Evolutionary conservation across 2,888 invertebrate species (phyloP), one percentile per base, ranked within the genome.

Genomic region (Lasioglossum oenotherae): DNA sequence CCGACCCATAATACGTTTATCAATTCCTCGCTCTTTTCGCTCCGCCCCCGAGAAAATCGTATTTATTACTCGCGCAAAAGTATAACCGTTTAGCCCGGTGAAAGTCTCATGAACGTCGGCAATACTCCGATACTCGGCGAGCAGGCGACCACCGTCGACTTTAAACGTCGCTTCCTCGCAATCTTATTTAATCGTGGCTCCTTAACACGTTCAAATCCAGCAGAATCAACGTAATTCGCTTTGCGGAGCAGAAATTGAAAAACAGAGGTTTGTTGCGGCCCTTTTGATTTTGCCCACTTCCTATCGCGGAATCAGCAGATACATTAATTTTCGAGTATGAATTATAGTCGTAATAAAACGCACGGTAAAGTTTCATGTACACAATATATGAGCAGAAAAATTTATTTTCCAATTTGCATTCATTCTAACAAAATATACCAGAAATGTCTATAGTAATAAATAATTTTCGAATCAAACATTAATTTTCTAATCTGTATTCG

Each of bases 1-100:
- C 80, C 85, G 78, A 71, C 81, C 81, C 87, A 88, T 91, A 92
- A 92, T 92, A 84, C 91, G 89, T 92, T 92, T 92, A 92, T 80
- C 91, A 90, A 91, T 90, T 91, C 81, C 81, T 80, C 71, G 78
- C 75, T 57, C 57, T 73, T 83, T 85, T 80, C 87, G 87, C 83
- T 80, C 86, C 84, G 85, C 82, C 89, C 81, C 75, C 74, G 19
- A 74, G 91, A 87, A 91, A 91, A 91, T 91, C 77, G 77, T 89
- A 88, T 91, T 91, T 77, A 88, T 87, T 87, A 88, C 80, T 85
- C 87, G 75, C 75, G 85, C 78, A 72, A 86, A 89, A 88, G 87
- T 87, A 69, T 85, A 89, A 90, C 74, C 85, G 82, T 86, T 87
- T 86, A 76, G 78, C 67, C 57, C 57, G 75, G 60, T 31, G 64